Percentiles rank a stretch among this genome's conserved stretches.
These are phyloP conservation scores for Pampus argenteus DNA, from an alignment of 2,797 vertebrate species.

Conservation along the genomic window DNA sequence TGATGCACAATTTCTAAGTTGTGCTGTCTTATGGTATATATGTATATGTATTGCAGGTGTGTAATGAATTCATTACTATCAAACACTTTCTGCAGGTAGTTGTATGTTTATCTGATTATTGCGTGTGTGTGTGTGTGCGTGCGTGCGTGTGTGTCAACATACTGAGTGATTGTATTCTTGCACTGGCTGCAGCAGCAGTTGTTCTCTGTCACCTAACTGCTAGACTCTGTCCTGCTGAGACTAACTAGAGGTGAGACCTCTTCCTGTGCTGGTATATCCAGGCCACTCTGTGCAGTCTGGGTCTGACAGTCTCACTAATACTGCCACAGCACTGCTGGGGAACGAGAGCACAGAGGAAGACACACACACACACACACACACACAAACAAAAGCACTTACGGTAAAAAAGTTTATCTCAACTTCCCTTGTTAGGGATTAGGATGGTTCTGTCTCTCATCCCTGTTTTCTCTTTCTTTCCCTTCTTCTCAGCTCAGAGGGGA, in stretches of 20 bases:
- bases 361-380: constrained; percentile 6
- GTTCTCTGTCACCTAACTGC: constrained; percentile 39
- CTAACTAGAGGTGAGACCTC: constrained; percentile 66
- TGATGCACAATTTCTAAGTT: too few relatives aligned
- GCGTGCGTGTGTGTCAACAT: constrained; percentile 2
- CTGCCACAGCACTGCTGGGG: constrained; percentile 31
- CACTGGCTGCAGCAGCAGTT: constrained; percentile 27
- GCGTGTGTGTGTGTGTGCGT: background rate
- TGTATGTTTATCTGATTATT: too few relatives aligned
- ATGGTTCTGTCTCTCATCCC: constrained; percentile 35
- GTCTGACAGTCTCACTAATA: constrained; percentile 57
- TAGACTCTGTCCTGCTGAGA: constrained; percentile 52
- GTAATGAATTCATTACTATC: too few relatives aligned
- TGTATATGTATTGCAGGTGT: too few relatives aligned
- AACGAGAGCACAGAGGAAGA: constrained; percentile 16
- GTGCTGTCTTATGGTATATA: too few relatives aligned
- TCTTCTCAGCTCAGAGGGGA: constrained; percentile 8
- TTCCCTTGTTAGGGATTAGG: constrained; percentile 58
- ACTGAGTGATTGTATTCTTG: constrained; percentile 17
- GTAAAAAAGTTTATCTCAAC: constrained; percentile 48
- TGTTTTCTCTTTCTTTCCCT: constrained; percentile 27
- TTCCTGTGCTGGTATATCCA: constrained; percentile 51
- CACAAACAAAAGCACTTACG: constrained; percentile 17
- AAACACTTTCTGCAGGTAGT: too few relatives aligned
- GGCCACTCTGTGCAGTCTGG: constrained; percentile 31